Evolutionary conservation across 2,113 vertebrate species (phyloP).

Genomic region (Corythoichthys haematopterus): DNA sequence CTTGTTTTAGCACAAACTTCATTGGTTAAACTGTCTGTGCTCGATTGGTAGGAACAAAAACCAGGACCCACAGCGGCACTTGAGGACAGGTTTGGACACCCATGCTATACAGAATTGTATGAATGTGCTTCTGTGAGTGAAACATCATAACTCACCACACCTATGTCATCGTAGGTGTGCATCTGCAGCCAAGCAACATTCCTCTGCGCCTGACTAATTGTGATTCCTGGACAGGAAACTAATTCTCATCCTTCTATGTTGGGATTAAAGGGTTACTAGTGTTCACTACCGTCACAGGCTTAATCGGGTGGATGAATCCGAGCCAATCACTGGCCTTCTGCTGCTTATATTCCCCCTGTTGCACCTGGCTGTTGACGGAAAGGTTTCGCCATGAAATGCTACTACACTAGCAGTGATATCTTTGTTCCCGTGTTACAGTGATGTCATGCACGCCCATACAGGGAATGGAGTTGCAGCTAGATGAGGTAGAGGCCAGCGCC

Average conservation of each 20-base stretch:
- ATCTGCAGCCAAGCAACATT: constrained; percentile 31
- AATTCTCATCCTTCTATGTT: constrained; percentile 9
- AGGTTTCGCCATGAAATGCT: not conserved
- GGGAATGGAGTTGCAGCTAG: constrained; percentile 26
- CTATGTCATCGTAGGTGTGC: not conserved
- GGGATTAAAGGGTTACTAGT: constrained; percentile 57
- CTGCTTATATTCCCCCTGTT: constrained; percentile 22
- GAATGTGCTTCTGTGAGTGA: not conserved
- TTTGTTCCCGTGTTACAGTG: not conserved
- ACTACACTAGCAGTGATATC: not conserved
- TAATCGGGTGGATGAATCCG: constrained; percentile 47
- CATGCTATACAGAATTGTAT: no score
- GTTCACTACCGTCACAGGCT: constrained; percentile 39
- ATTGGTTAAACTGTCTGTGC: no score
- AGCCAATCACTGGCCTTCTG: constrained; percentile 25
- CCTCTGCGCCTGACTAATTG: constrained; percentile 43
- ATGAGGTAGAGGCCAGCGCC: constrained; percentile 44
- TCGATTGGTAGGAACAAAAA: no score
- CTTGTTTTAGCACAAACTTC: no score
- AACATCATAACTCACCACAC: not conserved
- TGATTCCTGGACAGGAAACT: constrained; percentile 42
- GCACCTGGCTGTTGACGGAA: not conserved
- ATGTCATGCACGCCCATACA: constrained; percentile 15
- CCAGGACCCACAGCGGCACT: no score
- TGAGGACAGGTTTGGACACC: no score